Evolutionary conservation across 2,888 invertebrate genomes (phyloP).

Genomic region (Andrena hattorfiana): DNA sequence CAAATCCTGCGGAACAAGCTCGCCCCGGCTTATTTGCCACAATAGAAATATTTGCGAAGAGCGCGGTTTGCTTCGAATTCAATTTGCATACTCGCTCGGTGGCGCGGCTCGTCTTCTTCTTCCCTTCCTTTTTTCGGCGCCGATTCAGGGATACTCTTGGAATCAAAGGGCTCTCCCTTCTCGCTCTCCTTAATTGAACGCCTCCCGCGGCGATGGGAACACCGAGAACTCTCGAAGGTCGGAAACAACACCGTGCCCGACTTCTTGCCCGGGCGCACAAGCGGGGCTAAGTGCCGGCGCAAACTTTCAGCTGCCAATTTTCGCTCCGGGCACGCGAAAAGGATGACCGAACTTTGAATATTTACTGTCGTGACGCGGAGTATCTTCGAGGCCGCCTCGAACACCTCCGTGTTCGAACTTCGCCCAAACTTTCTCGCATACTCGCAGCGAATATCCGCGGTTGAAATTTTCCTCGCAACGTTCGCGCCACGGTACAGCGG

Average conservation of each 20-base stretch:
- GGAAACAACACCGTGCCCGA: not conserved
- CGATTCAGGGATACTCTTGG: not conserved
- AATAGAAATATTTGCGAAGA: slow-evolving; percentile 39
- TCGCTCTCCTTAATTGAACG: slow-evolving; percentile 17
- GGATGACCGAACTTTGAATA: slow-evolving; percentile 25
- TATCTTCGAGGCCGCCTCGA: slow-evolving; percentile 7
- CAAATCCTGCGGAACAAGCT: slow-evolving; percentile 15
- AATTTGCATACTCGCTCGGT: slow-evolving; percentile 29
- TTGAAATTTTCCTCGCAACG: slow-evolving; percentile 1
- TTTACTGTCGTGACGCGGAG: slow-evolving; percentile 11
- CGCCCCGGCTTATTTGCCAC: slow-evolving; percentile 19
- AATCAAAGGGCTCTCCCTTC: not conserved
- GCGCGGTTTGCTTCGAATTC: slow-evolving; percentile 38
- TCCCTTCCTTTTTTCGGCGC: not conserved
- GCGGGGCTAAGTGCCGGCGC: slow-evolving; percentile 7
- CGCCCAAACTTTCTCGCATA: not conserved
- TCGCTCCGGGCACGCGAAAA: slow-evolving; percentile 16
- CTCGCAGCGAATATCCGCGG: not conserved
- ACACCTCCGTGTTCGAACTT: not conserved
- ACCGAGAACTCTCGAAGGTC: not conserved
- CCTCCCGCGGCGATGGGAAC: not conserved
- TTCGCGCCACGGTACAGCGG: not conserved
- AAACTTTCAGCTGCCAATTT: slow-evolving; percentile 30
- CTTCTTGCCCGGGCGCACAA: slow-evolving; percentile 6
- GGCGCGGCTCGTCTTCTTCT: slow-evolving; percentile 13